Conservation (phyloP, 1,140 invertebrate species). For the Euura lappo region DNA sequence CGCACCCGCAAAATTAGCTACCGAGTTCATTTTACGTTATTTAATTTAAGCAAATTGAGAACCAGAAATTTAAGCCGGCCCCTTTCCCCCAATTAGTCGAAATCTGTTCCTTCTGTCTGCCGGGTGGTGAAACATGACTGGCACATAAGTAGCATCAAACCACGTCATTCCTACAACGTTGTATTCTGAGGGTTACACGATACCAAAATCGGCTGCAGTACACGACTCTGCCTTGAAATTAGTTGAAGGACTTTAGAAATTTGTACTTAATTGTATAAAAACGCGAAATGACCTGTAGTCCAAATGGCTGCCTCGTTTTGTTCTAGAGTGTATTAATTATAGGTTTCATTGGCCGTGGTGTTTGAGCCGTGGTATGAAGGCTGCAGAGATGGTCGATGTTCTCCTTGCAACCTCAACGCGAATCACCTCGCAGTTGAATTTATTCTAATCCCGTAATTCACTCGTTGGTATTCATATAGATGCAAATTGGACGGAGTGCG, state of each 20-base stretch:
- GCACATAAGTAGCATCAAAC: neutral
- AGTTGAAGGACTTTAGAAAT: too few species aligned
- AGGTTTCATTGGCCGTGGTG: neutral
- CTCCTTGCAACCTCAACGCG: too few species aligned
- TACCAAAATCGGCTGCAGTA: neutral
- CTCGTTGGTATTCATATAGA: conserved; percentile 2
- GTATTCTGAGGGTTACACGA: too few species aligned
- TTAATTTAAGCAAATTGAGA: conserved; percentile 34
- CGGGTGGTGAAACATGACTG: neutral
- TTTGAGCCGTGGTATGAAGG: too few species aligned
- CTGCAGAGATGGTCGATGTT: too few species aligned
- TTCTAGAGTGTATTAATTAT: too few species aligned
- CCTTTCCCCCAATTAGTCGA: neutral
- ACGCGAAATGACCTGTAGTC: too few species aligned
- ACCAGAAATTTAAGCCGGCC: conserved; percentile 15
- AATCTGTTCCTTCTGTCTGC: conserved; percentile 5
- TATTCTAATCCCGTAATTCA: neutral
- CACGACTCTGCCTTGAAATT: neutral
- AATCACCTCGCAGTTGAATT: neutral
- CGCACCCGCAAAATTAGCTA: conserved; percentile 29
- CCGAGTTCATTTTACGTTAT: conserved; percentile 32
- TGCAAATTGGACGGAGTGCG: neutral
- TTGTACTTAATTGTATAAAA: too few species aligned
- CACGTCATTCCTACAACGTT: too few species aligned
- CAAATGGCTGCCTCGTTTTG: too few species aligned